Evolutionary conservation across 2,888 invertebrate species (phyloP).

Genomic region (Cheilosia urbana): DNA sequence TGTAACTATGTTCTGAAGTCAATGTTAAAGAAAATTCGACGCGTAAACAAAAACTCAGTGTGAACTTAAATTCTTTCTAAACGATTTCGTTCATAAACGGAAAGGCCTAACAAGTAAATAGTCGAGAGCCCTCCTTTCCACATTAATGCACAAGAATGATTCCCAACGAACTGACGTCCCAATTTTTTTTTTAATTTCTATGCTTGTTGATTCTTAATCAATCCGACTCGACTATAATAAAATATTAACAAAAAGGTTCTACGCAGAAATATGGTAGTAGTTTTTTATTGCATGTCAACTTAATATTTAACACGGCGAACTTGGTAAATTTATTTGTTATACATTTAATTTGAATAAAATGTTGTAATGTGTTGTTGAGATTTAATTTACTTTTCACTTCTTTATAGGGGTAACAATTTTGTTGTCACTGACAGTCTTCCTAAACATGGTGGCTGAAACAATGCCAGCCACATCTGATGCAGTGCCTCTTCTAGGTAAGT

Average conservation of each 20-base stretch:
- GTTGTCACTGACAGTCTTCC: slow-evolving; percentile 98
- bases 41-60: not conserved
- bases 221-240: slow-evolving; percentile 25
- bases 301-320: slow-evolving; percentile 62
- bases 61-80: slow-evolving; percentile 1
- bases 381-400: not conserved
- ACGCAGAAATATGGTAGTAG: slow-evolving; percentile 84
- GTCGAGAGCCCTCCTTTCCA: slow-evolving; percentile 25
- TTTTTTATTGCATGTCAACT: slow-evolving; percentile 81
- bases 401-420: slow-evolving; percentile 96
- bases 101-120: not conserved
- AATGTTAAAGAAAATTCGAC: not conserved
- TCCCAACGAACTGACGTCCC: slow-evolving; percentile 1
- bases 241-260: slow-evolving; percentile 79
- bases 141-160: slow-evolving; percentile 25
- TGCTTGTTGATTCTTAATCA: slow-evolving; percentile 35
- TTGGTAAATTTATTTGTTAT: slow-evolving; percentile 65
- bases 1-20: not conserved
- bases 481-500: slow-evolving; percentile 92
- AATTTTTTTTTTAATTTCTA: slow-evolving; percentile 33
- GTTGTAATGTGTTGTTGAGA: slow-evolving; percentile 35
- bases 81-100: slow-evolving; percentile 1
- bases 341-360: not conserved
- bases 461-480: slow-evolving; percentile 99
- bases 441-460: slow-evolving; percentile 99